Percentiles rank a stretch among this genome's conserved stretches.
Evolutionary conservation across 1,140 invertebrate species (phyloP).

Genomic region (Augochlora pura): DNA sequence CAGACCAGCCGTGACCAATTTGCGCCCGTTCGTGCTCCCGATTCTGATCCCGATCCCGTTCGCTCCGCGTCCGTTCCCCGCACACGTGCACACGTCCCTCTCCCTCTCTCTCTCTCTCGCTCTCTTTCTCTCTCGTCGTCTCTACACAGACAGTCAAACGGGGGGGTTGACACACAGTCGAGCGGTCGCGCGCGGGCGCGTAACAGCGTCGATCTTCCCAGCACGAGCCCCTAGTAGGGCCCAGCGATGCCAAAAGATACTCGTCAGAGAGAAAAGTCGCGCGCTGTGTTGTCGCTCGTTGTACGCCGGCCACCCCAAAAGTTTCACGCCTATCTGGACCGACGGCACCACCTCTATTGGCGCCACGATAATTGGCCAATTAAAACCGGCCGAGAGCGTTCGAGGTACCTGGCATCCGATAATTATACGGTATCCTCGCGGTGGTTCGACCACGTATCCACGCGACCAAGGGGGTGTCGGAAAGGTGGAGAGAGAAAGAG

Average conservation of each 20-base stretch:
- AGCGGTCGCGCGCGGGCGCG: no score
- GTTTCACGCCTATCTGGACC: conserved; percentile 78
- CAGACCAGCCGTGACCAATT: conserved; percentile 80
- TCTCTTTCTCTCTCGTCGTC: no score
- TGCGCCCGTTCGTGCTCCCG: conserved; percentile 73
- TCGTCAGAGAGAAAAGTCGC: conserved; percentile 68
- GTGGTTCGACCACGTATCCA: conserved; percentile 76
- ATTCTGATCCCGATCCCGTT: conserved; percentile 62
- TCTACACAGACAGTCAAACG: neutral
- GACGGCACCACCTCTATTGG: conserved; percentile 72
- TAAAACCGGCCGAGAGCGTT: conserved; percentile 76
- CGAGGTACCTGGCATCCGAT: conserved; percentile 79
- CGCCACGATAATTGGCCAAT: conserved; percentile 80
- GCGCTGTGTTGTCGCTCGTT: conserved; percentile 65
- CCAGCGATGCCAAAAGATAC: conserved; percentile 65
- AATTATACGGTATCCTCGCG: conserved; percentile 78
- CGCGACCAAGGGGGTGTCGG: conserved; percentile 68
- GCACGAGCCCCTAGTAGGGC: conserved; percentile 17
- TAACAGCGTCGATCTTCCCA: conserved; percentile 35
- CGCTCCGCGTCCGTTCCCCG: conserved; percentile 17
- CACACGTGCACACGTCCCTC: neutral
- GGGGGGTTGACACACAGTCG: neutral
- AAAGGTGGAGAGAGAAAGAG: conserved; percentile 21
- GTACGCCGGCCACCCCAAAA: conserved; percentile 74
- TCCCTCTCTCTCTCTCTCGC: no score